Evolutionary conservation across 1,140 invertebrate species (phyloP), one percentile per base, ranked within the genome.

Genomic region (Dinoponera quadriceps): DNA sequence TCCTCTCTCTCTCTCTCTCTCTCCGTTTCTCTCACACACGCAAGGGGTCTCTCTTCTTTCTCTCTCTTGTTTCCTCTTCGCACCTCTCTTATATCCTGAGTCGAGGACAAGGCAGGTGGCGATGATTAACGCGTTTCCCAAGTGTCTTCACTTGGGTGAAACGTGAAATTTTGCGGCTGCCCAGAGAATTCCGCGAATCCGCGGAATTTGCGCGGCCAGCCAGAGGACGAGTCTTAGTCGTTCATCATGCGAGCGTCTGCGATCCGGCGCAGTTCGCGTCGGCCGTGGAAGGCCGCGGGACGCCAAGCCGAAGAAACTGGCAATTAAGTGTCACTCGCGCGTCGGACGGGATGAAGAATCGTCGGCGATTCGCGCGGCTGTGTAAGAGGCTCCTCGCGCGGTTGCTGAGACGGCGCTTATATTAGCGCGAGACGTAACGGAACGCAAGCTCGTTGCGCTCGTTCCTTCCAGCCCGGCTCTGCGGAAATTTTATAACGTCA

Each of bases 111-210:
- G 33, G 65, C 83, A 51, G 85, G 25, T 54, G 73, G 55, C 65
- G 74, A 88, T 84, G 86, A 88, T 88, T 88, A 88, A 88, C 82
- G 86, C 66, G 86, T 86, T 81, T 54, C 54, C 38, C 73, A 49
- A 51, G 49, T 44, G 85, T 44, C 69, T 27, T n/a, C 51, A 11
- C 38, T n/a, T n/a, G n/a, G 68, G 73, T 80, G 81, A 86, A 83
- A 83, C 73, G 71, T 44, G 82, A 87, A 88, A 87, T 88, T 88
- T 87, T 29, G 71, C 27, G 77, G 87, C 13, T 72, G 51, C 27
- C 60, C 85, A 5, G 20, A 27, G 82, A 54, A 87, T 82, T 57
- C 65, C 57, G 25, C 71, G 85, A 84, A 88, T 88, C 59, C 59
- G 65, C 33, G 66, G 77, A 88, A 87, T 75, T 57, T 38, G 59